Percentiles rank a stretch among this genome's conserved stretches.
phyloP scores from a whole-genome alignment of 2,888 invertebrate genomes.

The Drosophila phalerata region DNA sequence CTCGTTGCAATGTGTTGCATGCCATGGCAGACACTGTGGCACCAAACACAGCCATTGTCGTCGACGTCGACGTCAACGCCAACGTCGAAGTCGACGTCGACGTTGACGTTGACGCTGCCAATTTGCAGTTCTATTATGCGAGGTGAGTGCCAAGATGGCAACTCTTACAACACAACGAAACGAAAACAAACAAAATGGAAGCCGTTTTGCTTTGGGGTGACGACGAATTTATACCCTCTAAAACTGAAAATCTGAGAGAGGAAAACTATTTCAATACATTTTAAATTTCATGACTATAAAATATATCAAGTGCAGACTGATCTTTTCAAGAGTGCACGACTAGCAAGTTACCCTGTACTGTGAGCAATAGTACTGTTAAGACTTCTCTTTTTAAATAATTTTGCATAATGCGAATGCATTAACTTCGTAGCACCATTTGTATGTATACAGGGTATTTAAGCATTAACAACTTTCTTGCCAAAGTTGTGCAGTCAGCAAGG shows the following conservation, averaged over 20 bases:
- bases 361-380: background rate
- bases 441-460: conserved; percentile 2
- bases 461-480: conserved; percentile 32
- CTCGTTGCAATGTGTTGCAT: conserved; percentile 71
- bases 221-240: conserved; percentile 9
- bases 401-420: background rate
- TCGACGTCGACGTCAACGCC: background rate
- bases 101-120: conserved; percentile 31
- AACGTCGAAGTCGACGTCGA: no score
- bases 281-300: background rate
- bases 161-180: conserved; percentile 20
- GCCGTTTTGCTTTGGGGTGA: background rate
- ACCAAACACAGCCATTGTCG: conserved; percentile 30
- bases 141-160: conserved; percentile 33
- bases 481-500: conserved; percentile 15
- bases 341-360: background rate
- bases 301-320: background rate
- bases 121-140: conserved; percentile 42
- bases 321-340: background rate
- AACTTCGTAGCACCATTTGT: background rate
- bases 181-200: conserved; percentile 12
- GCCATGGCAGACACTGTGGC: conserved; percentile 60
- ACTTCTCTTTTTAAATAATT: background rate
- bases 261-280: background rate
- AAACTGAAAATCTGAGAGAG: background rate